Evolutionary conservation across 2,113 vertebrate genomes (phyloP).

Genomic region (Semicossyphus pulcher): DNA sequence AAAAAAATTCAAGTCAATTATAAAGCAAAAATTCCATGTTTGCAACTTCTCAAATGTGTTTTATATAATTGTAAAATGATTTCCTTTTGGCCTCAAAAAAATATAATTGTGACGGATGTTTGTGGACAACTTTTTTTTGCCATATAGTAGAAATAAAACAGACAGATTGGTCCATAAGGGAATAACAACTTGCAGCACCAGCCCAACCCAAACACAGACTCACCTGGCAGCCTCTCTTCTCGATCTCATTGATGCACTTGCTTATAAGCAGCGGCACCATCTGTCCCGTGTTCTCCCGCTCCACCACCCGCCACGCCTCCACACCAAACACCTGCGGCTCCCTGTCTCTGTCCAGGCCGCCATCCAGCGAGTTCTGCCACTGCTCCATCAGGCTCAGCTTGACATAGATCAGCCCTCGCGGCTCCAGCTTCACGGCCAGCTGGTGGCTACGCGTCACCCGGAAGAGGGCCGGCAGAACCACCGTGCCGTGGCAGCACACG

Average conservation of each 20-base stretch:
- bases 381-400: slow-evolving; percentile 96
- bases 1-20: too few relatives aligned
- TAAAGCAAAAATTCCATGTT: too few relatives aligned
- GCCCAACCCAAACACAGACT: slow-evolving; percentile 21
- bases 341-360: slow-evolving; percentile 78
- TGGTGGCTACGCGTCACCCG: slow-evolving; percentile 91
- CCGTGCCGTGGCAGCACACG: slow-evolving; percentile 95
- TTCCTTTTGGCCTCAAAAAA: too few relatives aligned
- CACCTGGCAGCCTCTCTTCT: slow-evolving; percentile 98
- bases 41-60: too few relatives aligned
- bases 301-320: slow-evolving; percentile 92
- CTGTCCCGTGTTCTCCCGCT: slow-evolving; percentile 90
- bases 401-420: slow-evolving; percentile 95
- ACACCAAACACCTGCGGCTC: slow-evolving; percentile 92
- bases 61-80: too few relatives aligned
- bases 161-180: too few relatives aligned
- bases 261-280: slow-evolving; percentile 93
- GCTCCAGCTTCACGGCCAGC: slow-evolving; percentile 95
- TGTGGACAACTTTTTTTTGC: too few relatives aligned
- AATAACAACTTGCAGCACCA: too few relatives aligned
- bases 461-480: slow-evolving; percentile 93
- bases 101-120: too few relatives aligned
- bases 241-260: slow-evolving; percentile 96
- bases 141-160: too few relatives aligned
- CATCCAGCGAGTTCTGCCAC: slow-evolving; percentile 94